Base-by-base conservation (phyloP, 2,888 invertebrate genomes). In the Melipona beecheii region DNA sequence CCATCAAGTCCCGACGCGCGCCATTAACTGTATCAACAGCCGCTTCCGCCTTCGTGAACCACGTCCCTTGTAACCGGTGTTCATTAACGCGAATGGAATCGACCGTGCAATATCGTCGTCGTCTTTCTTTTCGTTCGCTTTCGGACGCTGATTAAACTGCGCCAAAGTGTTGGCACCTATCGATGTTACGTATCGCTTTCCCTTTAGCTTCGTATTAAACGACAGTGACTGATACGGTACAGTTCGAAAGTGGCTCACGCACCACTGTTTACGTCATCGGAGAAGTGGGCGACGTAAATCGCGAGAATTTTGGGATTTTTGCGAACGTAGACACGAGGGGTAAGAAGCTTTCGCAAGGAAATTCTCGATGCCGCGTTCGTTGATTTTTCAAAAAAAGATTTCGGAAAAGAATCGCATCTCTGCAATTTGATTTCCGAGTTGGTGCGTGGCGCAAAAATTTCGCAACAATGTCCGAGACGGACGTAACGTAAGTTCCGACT, bases 1-100 rank as follows among this genome's bases (percentile, higher is more conserved):
- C 84, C 80, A 86, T 89, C 89, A 86, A 84, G 73, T 80, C 75
- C 31, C 78, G 84, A 84, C 86, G 65, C 85, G 83, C 73, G 75
- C 87, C 89, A 91, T 91, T 90, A 91, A 91, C 88, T 88, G 82
- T 86, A 84, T 89, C 90, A 90, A 91, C 89, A 86, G 79, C 78
- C 84, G 86, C 74, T 92, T 92, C 89, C 90, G 88, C 81, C 65
- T 70, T 70, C 78, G 60, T 36, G 31, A 80, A 72, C 72, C 52
- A 54, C 17, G 65, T 76, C 56, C 76, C 75, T 62, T 65, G 73
- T 70, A 27, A 50, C 64, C 54, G 60, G 65, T 15, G 71, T 87
- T 80, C 78, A 73, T 83, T 74, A 80, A 74, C 69, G 43, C 62
- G 65, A 68, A 66, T 43, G n/a, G 4, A 50, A 75, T 24, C 19